phyloP scores from a whole-genome alignment of 2,797 vertebrate species.

The Syndactyla subalaris region DNA sequence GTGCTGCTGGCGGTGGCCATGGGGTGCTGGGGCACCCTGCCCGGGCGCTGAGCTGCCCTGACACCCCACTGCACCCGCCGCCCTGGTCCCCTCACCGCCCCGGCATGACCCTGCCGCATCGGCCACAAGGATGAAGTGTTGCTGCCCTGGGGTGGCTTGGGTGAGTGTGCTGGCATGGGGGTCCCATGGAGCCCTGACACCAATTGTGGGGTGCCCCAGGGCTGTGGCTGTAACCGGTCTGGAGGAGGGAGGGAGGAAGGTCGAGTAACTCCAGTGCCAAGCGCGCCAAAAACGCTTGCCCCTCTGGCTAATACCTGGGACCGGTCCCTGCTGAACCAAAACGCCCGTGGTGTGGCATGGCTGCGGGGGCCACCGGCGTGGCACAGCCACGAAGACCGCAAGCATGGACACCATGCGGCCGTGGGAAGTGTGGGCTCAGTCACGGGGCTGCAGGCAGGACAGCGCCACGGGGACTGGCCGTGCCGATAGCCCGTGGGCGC shows the following conservation, averaged over 20 bases:
- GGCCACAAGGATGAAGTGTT: conserved; percentile 45
- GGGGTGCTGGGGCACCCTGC: neutral
- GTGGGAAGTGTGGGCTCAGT: neutral
- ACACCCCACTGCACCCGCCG: neutral
- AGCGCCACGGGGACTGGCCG: fast-evolving
- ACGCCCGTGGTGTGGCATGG: fast-evolving
- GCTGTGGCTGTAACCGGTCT: neutral
- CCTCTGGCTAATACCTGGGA: neutral
- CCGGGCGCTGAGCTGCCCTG: neutral
- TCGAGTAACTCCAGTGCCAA: neutral
- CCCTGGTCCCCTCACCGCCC: neutral
- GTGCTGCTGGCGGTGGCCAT: neutral
- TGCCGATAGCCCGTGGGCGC: fast-evolving
- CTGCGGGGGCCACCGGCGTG: fast-evolving
- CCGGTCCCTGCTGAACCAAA: neutral
- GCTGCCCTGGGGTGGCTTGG: conserved; percentile 21
- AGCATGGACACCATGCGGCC: neutral
- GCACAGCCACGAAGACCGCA: neutral
- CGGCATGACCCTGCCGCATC: conserved; percentile 22
- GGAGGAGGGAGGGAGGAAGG: neutral
- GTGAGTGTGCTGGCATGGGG: conserved; percentile 7
- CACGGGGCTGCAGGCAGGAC: fast-evolving
- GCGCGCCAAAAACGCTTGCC: fast-evolving
- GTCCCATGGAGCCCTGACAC: neutral
- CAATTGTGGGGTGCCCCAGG: fast-evolving